phyloP scores from a whole-genome alignment of 2,113 vertebrate species.

The Amphiprion percula region DNA sequence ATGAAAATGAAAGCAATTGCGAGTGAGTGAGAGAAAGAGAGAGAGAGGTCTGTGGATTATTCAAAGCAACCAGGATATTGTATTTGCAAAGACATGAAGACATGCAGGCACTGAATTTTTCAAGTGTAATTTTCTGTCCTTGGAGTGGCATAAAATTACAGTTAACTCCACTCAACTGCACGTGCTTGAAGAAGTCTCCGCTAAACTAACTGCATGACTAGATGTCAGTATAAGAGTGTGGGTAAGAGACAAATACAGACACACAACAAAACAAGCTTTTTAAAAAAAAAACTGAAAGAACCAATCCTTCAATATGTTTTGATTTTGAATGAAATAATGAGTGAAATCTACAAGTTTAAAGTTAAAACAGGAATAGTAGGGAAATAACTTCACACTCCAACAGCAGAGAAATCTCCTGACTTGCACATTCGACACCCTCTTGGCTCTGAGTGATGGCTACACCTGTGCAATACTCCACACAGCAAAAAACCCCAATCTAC shows the following conservation, averaged over 20 bases:
- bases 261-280: too few species aligned
- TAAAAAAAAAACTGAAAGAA: too few species aligned
- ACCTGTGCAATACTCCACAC: constrained; percentile 32
- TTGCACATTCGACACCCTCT: constrained; percentile 39
- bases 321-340: not conserved
- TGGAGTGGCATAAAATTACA: constrained; percentile 11
- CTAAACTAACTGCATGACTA: not conserved
- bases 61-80: constrained; percentile 34
- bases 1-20: constrained; percentile 17
- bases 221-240: not conserved
- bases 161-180: not conserved
- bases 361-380: not conserved
- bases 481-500: constrained; percentile 20
- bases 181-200: not conserved
- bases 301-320: not conserved
- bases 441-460: constrained; percentile 42
- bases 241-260: not conserved
- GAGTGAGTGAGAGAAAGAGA: not conserved
- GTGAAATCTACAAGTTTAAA: not conserved
- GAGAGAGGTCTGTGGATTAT: constrained; percentile 26
- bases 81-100: constrained; percentile 39
- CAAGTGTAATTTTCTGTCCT: constrained; percentile 19
- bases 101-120: constrained; percentile 43
- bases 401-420: constrained; percentile 9
- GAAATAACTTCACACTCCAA: constrained; percentile 1